Evolutionary conservation across 2,888 invertebrate genomes (phyloP).

Genomic region (Phanerotoma sp.): DNA sequence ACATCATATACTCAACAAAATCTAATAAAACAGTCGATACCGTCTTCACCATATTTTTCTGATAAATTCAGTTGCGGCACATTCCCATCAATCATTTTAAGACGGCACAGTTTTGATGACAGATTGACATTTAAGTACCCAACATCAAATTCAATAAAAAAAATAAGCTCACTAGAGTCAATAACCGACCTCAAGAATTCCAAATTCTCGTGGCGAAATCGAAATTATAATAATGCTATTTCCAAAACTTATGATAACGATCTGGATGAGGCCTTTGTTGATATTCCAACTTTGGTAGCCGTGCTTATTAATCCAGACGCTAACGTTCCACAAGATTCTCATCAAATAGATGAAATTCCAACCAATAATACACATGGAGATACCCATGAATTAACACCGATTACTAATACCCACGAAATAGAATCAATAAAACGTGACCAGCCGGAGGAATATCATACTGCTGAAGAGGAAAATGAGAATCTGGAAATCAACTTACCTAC

Average conservation of each 20-base stretch:
- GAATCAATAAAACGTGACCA: no score
- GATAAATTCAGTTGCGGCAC: slow-evolving; percentile 13
- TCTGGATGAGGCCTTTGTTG: slow-evolving; percentile 45
- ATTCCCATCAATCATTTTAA: slow-evolving; percentile 15
- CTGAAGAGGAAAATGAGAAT: no score
- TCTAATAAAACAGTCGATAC: slow-evolving; percentile 14
- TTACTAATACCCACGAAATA: no score
- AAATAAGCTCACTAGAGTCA: slow-evolving; percentile 40
- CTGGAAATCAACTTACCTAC: no score
- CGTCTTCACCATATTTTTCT: slow-evolving; percentile 15
- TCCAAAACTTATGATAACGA: slow-evolving; percentile 39
- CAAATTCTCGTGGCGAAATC: slow-evolving; percentile 13
- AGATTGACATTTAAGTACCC: slow-evolving; percentile 23
- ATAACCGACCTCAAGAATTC: slow-evolving; percentile 5
- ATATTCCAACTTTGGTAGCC: slow-evolving; percentile 49
- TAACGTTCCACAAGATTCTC: slow-evolving; percentile 30
- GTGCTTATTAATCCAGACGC: slow-evolving; percentile 49
- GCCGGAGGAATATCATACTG: no score
- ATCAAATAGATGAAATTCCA: slow-evolving; percentile 45
- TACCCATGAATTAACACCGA: no score
- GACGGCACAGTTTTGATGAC: slow-evolving; percentile 38
- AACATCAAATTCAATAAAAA: slow-evolving; percentile 22
- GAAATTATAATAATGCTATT: slow-evolving; percentile 38
- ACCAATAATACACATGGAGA: slow-evolving; percentile 40
- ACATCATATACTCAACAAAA: slow-evolving; percentile 10